phyloP scores from a whole-genome alignment of 2,113 vertebrate genomes.

The Psittacula cyanocephala region DNA sequence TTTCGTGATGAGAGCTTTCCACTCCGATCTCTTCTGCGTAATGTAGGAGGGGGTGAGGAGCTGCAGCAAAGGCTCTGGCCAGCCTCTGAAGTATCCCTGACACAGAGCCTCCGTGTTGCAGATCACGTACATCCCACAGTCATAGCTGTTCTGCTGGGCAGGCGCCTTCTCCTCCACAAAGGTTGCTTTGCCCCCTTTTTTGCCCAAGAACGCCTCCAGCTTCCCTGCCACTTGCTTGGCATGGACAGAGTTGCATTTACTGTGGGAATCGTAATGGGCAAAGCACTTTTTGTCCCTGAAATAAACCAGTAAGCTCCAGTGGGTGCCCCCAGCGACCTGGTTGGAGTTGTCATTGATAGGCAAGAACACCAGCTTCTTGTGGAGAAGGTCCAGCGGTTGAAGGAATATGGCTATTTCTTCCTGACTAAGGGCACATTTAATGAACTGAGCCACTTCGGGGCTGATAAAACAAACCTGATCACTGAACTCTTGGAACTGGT shows the following conservation, averaged over 20 bases:
- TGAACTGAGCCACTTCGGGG: conserved; percentile 96
- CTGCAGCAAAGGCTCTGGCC: conserved; percentile 73
- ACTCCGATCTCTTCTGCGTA: conserved; percentile 87
- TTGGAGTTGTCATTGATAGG: conserved; percentile 94
- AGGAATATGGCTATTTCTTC: conserved; percentile 90
- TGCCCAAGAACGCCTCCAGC: conserved; percentile 83
- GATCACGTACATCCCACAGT: conserved; percentile 98
- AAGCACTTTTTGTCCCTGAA: conserved; percentile 82
- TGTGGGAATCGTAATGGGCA: conserved; percentile 93
- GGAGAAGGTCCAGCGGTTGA: conserved; percentile 83
- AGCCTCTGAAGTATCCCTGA: conserved; percentile 70
- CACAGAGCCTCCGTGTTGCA: conserved; percentile 90
- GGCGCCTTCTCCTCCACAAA: conserved; percentile 89
- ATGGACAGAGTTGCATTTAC: conserved; percentile 84
- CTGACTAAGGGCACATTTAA: conserved; percentile 87
- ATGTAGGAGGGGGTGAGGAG: conserved; percentile 89
- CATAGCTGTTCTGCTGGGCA: conserved; percentile 94
- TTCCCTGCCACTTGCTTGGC: conserved; percentile 87
- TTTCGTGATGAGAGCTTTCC: conserved; percentile 85
- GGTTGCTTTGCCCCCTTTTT: conserved; percentile 65
- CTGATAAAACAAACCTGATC: conserved; percentile 85
- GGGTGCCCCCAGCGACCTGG: conserved; percentile 89
- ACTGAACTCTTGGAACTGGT: conserved; percentile 80
- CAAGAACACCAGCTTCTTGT: conserved; percentile 85
- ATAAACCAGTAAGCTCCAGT: conserved; percentile 96